phyloP scores from a whole-genome alignment of 2,797 vertebrate species.

The Xenopus petersii region DNA sequence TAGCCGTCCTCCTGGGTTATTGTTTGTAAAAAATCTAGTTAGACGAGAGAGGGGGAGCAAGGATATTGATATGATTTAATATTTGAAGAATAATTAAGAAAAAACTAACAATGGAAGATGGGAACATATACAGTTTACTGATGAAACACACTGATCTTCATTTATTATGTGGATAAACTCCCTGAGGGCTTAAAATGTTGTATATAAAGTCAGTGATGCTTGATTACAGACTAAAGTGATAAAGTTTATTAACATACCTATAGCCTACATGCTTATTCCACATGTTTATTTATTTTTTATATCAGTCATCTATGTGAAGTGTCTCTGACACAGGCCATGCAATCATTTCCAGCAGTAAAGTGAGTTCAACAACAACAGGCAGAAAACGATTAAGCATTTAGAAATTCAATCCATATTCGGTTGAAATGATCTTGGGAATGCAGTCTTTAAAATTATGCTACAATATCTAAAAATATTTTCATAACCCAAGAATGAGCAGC shows the following conservation, averaged over 20 bases:
- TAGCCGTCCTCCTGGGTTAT: too few species aligned
- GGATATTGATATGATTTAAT: too few species aligned
- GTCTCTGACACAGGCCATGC: conserved; percentile 44
- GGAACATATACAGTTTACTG: neutral
- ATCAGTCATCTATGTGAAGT: conserved; percentile 37
- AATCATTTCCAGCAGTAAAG: conserved; percentile 40
- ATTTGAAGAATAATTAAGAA: too few species aligned
- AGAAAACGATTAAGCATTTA: conserved; percentile 47
- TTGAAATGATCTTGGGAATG: conserved; percentile 48
- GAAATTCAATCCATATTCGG: conserved; percentile 47
- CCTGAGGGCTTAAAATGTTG: neutral
- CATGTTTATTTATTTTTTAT: conserved; percentile 19
- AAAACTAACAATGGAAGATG: too few species aligned
- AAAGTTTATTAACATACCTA: conserved; percentile 28
- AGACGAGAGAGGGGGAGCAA: too few species aligned
- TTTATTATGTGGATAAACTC: conserved; percentile 11
- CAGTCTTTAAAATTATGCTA: conserved; percentile 46
- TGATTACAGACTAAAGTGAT: conserved; percentile 33
- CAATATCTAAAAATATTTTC: conserved; percentile 49
- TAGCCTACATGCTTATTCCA: conserved; percentile 27
- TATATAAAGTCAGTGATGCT: conserved; percentile 7
- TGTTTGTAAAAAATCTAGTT: too few species aligned
- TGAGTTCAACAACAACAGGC: conserved; percentile 43
- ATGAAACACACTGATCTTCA: conserved; percentile 13
- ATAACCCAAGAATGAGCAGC: conserved; percentile 47